Base-by-base conservation (phyloP, 2,888 invertebrate genomes). In the Synanthedon vespiformis region DNA sequence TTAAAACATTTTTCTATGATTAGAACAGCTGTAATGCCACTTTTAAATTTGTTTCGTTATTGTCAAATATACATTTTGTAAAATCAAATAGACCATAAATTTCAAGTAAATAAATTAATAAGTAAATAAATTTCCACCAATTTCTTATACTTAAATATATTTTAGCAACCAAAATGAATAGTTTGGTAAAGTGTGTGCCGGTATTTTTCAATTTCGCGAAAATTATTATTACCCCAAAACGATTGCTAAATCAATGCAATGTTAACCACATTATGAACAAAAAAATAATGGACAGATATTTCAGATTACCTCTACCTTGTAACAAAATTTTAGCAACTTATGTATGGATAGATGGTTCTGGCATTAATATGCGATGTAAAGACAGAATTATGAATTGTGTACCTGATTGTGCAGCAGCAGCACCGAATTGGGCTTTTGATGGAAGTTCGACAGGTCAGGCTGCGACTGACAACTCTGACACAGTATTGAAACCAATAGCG, bases 381-480 rank as follows among this genome's bases (percentile, higher is more conserved):
- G 91, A 92, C 52, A 87, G 91, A 56, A 90, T 93, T 2, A 68
- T 94, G 22, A 89, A 89, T 64, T 90, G 89, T 61, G 81, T 89
- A 11, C 93, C 93, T n/a, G 86, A 83, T 54, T 65, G 72, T 16
- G 80, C 90, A 10, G 81, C 78, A 2, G 68, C 68, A 44, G 74
- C 91, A 41, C 97, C 97, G 3, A 83, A 89, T 18, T 97, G 97
- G 97, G 94, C 95, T 63, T 97, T 94, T 69, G 97, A 97, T 80
- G 97, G 97, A 48, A 96, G 96, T 72, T 96, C 96, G 2, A 95
- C 95, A 1, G 94, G 93, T 57, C 95, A 96, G 80, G 95, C 96
- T 0, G 89, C 92, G 58, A 70, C 79, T 2, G 95, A 95, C 18
- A 95, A 94, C 72, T 95, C 96, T n/a, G 98, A 98, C 72, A 94